Evolutionary conservation across 92 coral and sea anemone genomes (phyloP).

Genomic region (Bergia sp.): DNA sequence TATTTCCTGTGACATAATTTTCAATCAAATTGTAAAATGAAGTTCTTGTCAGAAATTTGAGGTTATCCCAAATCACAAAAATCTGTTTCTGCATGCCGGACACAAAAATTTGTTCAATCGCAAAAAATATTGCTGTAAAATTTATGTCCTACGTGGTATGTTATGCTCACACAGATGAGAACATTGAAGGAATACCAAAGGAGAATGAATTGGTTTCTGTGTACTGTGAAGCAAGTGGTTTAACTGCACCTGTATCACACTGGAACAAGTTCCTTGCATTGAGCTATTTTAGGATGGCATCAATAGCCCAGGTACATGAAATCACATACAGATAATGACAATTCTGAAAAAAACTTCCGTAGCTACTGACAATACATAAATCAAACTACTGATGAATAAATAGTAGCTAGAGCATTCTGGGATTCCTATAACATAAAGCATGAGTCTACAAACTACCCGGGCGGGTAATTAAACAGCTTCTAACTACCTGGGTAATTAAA

Average conservation of each 20-base stretch:
- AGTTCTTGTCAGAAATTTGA: no score
- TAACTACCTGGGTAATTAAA: no score
- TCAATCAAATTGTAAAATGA: no score
- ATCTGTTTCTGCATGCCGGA: no score
- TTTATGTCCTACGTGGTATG: neutral
- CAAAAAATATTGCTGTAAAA: no score
- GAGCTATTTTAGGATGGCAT: constrained; percentile 81
- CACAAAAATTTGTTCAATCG: no score
- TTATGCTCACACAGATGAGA: constrained; percentile 24
- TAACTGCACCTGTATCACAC: constrained; percentile 36
- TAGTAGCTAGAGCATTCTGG: neutral
- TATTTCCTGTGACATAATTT: no score
- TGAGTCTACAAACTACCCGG: no score
- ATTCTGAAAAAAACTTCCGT: neutral
- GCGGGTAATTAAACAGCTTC: no score
- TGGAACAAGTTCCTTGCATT: constrained; percentile 91
- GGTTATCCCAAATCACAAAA: no score
- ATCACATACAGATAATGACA: neutral
- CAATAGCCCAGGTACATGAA: constrained; percentile 86
- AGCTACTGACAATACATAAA: no score
- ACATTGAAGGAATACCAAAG: constrained; percentile 65
- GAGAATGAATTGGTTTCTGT: constrained; percentile 67
- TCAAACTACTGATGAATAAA: neutral
- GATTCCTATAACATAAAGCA: no score
- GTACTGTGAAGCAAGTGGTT: constrained; percentile 69